phyloP scores from a whole-genome alignment of 1,140 invertebrate genomes.

The Heliothis subflexa region DNA sequence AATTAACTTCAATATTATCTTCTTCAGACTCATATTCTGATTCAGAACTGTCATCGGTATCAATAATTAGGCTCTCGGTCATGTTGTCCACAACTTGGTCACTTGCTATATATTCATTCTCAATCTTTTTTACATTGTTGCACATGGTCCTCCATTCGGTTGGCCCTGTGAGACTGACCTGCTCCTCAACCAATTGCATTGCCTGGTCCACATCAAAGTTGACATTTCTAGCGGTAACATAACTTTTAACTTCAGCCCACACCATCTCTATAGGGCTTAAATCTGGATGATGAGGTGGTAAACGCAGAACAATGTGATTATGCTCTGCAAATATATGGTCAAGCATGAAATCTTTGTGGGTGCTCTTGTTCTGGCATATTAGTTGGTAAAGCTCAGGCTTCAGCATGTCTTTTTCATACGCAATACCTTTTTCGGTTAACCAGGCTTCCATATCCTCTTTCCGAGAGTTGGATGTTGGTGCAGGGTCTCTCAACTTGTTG shows the following conservation, averaged over 20 bases:
- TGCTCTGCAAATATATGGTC: not conserved
- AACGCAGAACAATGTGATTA: not conserved
- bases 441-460: conserved; percentile 46
- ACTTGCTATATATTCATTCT: too few species aligned
- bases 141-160: too few species aligned
- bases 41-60: too few species aligned
- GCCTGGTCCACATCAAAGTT: too few species aligned
- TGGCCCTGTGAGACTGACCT: too few species aligned
- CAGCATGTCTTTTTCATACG: not conserved
- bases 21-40: too few species aligned
- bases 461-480: conserved; percentile 43
- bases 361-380: not conserved
- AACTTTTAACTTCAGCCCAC: not conserved
- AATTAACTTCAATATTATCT: too few species aligned
- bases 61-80: too few species aligned
- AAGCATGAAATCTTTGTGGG: not conserved
- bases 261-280: not conserved
- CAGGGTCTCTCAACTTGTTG: conserved; percentile 29
- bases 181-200: too few species aligned
- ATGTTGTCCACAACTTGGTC: too few species aligned
- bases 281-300: not conserved
- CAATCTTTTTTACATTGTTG: too few species aligned
- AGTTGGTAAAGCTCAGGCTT: not conserved
- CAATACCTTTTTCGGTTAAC: not conserved
- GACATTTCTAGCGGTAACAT: not conserved